Base-by-base conservation (phyloP, 2,797 vertebrate genomes). In the Remorina albescens region DNA sequence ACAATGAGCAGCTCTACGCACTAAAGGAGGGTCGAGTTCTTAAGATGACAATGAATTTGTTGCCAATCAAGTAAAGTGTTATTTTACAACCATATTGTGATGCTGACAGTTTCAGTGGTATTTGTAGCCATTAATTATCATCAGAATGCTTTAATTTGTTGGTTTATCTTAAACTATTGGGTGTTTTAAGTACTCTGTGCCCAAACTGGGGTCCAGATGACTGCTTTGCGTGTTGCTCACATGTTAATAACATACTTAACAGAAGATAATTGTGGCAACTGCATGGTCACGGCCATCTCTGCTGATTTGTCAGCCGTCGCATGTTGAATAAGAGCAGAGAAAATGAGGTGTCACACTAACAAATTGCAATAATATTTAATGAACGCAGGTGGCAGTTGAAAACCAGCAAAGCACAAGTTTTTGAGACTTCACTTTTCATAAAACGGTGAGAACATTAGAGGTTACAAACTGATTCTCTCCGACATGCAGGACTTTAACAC, bases 341-440 rank as follows among this genome's bases (percentile, higher is more conserved):
- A 85, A 81, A 83, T 82, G 32, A 82, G 54, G 75, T 77, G 79
- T 74, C 81, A 76, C 66, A 80, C 37, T 76, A 50, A 57, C 53
- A 55, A 65, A 84, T 80, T 71, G 64, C 57, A 75, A 53, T 64
- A 69, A 74, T 47, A 55, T 79, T 73, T 78, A 79, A 85, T 83
- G 72, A 83, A 66, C 2, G 16, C 65, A 65, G 77, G 83, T 77
- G 62, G 73, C 23, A 71, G 51, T 66, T 39, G 44, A 37, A 77
- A 79, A 67, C 67, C 62, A 57, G 28, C 54, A 75, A 67, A 66
- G 46, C 59, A 42, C 32, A 54, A 42, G 60, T 70, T 58, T 44
- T 71, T 57, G 19, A 77, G 41, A 65, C 37, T 34, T 55, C 49
- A 51, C 6, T 69, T 60, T 49, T n/a, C n/a, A n/a, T 64, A 73